Evolutionary conservation across 2,113 vertebrate species (phyloP).

Genomic region (Mirza zaza): DNA sequence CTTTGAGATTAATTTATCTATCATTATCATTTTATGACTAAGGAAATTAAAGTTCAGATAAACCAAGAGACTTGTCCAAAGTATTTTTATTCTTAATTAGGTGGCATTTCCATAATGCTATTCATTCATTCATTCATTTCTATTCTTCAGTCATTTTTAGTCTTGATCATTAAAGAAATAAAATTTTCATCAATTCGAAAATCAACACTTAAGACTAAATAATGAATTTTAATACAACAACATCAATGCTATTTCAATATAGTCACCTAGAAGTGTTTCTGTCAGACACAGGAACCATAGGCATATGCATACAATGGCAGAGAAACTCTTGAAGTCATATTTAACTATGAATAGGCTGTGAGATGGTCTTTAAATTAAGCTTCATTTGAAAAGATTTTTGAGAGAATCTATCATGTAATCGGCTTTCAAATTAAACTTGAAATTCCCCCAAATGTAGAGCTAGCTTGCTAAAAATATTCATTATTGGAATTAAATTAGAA

Average conservation of each 20-base stretch:
- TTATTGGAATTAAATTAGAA: constrained; percentile 60
- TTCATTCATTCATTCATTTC: not conserved
- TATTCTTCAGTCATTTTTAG: not conserved
- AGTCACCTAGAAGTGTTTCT: not conserved
- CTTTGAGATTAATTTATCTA: not conserved
- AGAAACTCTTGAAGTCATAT: not conserved
- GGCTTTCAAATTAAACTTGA: constrained; percentile 64
- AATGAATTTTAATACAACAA: not conserved
- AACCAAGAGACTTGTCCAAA: constrained; percentile 11
- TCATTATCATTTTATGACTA: not conserved
- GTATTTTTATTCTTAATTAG: constrained; percentile 1
- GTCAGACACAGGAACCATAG: not conserved
- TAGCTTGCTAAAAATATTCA: constrained; percentile 53
- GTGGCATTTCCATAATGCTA: not conserved
- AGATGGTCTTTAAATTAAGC: constrained; percentile 40
- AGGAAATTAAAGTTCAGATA: constrained; percentile 33
- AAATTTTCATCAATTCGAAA: not conserved
- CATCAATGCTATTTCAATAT: not conserved
- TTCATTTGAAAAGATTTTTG: constrained; percentile 41
- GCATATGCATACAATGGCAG: not conserved
- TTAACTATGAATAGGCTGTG: not conserved
- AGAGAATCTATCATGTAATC: constrained; percentile 39
- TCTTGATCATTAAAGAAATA: constrained; percentile 26
- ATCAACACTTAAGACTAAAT: not conserved
- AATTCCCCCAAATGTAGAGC: constrained; percentile 22